Conservation (phyloP, 2,797 vertebrate genomes). For the Apogon hyalosoma region DNA sequence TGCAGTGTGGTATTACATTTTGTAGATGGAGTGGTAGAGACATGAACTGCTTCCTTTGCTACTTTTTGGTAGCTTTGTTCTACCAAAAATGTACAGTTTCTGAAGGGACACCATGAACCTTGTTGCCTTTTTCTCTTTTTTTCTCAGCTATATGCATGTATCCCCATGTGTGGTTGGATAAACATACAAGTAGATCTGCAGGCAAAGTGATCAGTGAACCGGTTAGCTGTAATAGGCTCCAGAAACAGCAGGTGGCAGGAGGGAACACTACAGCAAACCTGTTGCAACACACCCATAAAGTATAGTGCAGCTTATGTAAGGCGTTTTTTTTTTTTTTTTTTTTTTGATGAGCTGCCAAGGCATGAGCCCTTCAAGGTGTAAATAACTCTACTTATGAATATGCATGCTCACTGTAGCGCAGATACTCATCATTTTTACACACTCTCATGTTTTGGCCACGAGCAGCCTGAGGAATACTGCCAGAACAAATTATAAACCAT, state of each 20-base stretch:
- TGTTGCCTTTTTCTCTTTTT: background rate
- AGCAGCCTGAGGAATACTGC: constrained; percentile 8
- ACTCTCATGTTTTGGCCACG: constrained; percentile 9
- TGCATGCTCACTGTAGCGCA: constrained; percentile 25
- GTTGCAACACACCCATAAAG: constrained; percentile 56
- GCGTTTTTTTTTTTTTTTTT: constrained; percentile 19
- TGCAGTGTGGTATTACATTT: constrained; percentile 17
- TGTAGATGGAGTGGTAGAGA: constrained; percentile 9
- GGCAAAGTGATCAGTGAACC: constrained; percentile 15
- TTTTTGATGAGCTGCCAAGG: constrained; percentile 45
- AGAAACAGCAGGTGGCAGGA: constrained; percentile 70
- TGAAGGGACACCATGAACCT: constrained; percentile 8
- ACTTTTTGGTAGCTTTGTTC: background rate
- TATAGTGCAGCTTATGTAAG: constrained; percentile 44
- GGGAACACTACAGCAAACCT: constrained; percentile 53
- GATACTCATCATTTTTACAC: constrained; percentile 30
- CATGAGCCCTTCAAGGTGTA: constrained; percentile 39
- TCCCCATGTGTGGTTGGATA: constrained; percentile 17
- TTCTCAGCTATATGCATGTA: constrained; percentile 9
- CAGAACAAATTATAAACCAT: background rate
- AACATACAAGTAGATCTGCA: constrained; percentile 27
- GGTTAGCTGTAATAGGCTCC: constrained; percentile 38
- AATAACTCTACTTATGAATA: constrained; percentile 47
- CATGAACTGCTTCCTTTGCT: background rate
- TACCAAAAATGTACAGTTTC: background rate